Conservation (phyloP, 2,113 vertebrate genomes). For the Brachypodius melanocephalos region DNA sequence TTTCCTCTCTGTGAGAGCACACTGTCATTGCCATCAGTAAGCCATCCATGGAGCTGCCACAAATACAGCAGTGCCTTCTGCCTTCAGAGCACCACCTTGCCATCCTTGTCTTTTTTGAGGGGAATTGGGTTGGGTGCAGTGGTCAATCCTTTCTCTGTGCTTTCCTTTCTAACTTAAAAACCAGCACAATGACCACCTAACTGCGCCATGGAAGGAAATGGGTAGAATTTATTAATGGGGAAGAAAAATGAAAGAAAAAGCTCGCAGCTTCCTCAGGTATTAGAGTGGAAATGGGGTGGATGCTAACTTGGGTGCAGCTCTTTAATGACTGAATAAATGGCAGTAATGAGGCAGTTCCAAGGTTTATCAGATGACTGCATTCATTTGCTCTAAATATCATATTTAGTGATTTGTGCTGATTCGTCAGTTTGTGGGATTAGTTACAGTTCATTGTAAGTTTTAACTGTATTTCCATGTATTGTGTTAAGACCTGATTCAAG, state of each 20-base stretch:
- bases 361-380: constrained; percentile 52
- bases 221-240: neutral
- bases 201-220: neutral
- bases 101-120: neutral
- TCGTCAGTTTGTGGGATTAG: constrained; percentile 70
- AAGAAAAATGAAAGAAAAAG: neutral
- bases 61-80: neutral
- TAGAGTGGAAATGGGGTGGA: neutral
- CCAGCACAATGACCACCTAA: neutral
- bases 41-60: neutral
- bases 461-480: constrained; percentile 70
- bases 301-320: neutral
- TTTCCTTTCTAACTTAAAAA: neutral
- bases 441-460: constrained; percentile 71
- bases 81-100: neutral
- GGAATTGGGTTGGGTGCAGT: neutral
- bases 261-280: neutral
- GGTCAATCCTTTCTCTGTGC: neutral
- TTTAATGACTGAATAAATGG: neutral
- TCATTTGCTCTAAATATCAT: constrained; percentile 58
- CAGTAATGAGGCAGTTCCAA: neutral
- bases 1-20: neutral
- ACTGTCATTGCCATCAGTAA: neutral
- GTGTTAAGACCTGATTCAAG: constrained; percentile 68
- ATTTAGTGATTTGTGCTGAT: constrained; percentile 71